Conservation (phyloP, 1,140 invertebrate species). For the Drosophila sproati region DNA sequence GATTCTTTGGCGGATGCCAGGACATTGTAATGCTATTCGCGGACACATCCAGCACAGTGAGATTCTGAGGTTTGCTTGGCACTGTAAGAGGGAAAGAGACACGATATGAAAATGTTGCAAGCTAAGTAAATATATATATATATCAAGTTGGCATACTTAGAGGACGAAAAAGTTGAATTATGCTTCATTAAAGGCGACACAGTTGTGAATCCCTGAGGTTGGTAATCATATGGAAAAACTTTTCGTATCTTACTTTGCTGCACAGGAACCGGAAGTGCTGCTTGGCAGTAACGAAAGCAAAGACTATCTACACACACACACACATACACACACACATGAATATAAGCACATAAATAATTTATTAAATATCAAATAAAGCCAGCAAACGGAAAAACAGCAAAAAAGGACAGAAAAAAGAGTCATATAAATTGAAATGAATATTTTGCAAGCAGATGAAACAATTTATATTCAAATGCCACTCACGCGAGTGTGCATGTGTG, state of each 20-base stretch:
- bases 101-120: conserved; percentile 38
- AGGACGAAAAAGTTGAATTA: conserved; percentile 16
- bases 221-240: conserved; percentile 7
- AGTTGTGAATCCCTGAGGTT: conserved; percentile 7
- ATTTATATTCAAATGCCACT: conserved; percentile 81
- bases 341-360: conserved; percentile 77
- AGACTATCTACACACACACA: conserved; percentile 4
- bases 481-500: conserved; percentile 35
- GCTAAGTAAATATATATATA: conserved; percentile 33
- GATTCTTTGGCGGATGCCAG: conserved; percentile 91
- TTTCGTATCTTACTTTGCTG: conserved; percentile 55
- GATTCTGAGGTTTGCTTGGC: conserved; percentile 92
- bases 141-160: conserved; percentile 12
- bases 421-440: conserved; percentile 83
- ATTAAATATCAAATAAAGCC: conserved; percentile 68
- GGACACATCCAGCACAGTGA: conserved; percentile 90
- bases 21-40: conserved; percentile 91
- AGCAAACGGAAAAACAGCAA: conserved; percentile 5
- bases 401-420: conserved; percentile 35
- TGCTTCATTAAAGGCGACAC: conserved; percentile 13
- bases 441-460: conserved; percentile 80
- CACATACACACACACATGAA: not conserved
- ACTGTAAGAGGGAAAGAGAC: conserved; percentile 86
- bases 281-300: not conserved
- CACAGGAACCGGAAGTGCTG: conserved; percentile 52